Percentiles rank a stretch among this genome's conserved stretches.
Evolutionary conservation across 2,113 vertebrate species (phyloP).

Genomic region (Perccottus glenii): DNA sequence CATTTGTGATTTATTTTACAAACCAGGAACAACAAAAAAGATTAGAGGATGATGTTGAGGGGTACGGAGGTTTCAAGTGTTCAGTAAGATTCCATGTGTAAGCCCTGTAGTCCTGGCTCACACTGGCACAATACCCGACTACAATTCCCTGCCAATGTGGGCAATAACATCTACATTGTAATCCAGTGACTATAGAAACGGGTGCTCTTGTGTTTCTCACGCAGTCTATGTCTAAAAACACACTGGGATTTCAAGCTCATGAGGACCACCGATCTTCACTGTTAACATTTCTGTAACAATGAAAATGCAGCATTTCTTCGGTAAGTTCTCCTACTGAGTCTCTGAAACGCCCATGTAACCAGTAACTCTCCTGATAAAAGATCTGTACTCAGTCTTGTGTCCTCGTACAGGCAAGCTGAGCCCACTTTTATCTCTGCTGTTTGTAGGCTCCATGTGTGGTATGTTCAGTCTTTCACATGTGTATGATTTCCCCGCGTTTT

Average conservation of each 20-base stretch:
- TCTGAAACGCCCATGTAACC: conserved; percentile 42
- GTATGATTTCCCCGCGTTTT: conserved; percentile 26
- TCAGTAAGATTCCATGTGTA: conserved; percentile 49
- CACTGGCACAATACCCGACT: conserved; percentile 29
- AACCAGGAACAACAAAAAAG: conserved; percentile 65
- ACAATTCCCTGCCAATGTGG: conserved; percentile 43
- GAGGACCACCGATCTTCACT: conserved; percentile 26
- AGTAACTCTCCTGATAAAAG: conserved; percentile 34
- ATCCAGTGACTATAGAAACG: conserved; percentile 60
- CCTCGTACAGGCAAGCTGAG: conserved; percentile 23
- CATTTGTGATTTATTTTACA: conserved; percentile 69
- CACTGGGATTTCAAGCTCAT: conserved; percentile 37
- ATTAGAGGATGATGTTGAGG: conserved; percentile 44
- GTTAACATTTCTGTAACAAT: conserved; percentile 39
- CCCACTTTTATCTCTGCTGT: conserved; percentile 29
- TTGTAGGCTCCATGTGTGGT: conserved; percentile 16
- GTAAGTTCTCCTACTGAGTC: conserved; percentile 37
- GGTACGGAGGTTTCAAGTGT: conserved; percentile 45
- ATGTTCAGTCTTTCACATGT: conserved; percentile 14
- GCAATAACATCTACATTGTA: conserved; percentile 26
- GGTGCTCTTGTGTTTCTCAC: conserved; percentile 27
- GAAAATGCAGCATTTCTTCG: conserved; percentile 29
- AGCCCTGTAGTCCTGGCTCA: conserved; percentile 54
- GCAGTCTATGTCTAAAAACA: conserved; percentile 44
- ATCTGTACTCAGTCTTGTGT: conserved; percentile 38